Evolutionary conservation across 2,888 invertebrate genomes (phyloP).

Genomic region (Imbricaverruca yamaguchii): DNA sequence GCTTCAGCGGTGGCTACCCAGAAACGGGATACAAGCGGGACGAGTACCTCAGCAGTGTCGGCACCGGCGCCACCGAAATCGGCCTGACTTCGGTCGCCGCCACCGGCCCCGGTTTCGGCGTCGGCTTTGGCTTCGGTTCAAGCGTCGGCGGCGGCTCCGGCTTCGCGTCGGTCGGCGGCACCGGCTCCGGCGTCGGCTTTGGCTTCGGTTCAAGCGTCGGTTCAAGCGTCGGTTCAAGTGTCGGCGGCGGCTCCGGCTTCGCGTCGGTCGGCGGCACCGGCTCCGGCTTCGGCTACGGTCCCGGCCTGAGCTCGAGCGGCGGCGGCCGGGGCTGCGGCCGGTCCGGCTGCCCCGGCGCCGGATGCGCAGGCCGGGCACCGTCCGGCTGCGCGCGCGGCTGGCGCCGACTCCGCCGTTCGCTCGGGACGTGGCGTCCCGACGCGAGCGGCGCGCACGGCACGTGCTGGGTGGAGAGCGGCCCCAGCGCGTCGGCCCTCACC

Average conservation of each 20-base stretch:
- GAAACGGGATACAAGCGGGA: not conserved
- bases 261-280: too few relatives aligned
- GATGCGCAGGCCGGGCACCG: not conserved
- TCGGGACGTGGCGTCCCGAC: not conserved
- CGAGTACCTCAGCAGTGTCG: not conserved
- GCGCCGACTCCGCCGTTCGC: not conserved
- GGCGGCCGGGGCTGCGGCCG: too few relatives aligned
- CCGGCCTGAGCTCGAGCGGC: too few relatives aligned
- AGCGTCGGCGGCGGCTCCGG: not conserved
- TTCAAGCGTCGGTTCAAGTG: not conserved
- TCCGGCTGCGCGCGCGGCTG: not conserved
- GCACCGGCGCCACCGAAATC: not conserved
- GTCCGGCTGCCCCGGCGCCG: not conserved
- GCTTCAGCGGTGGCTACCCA: not conserved
- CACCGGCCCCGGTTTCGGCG: not conserved
- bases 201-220: not conserved
- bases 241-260: not conserved
- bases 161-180: not conserved
- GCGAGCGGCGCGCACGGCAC: not conserved
- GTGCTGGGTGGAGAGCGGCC: not conserved
- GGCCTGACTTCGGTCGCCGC: not conserved
- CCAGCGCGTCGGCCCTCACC: not conserved
- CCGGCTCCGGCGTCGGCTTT: not conserved
- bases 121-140: not conserved
- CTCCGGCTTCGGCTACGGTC: too few relatives aligned